Percentiles rank a stretch among this genome's conserved stretches.
These are phyloP conservation scores for Plemyria rubiginata DNA, from an alignment of 2,888 invertebrate genomes.

Conservation along the genomic window DNA sequence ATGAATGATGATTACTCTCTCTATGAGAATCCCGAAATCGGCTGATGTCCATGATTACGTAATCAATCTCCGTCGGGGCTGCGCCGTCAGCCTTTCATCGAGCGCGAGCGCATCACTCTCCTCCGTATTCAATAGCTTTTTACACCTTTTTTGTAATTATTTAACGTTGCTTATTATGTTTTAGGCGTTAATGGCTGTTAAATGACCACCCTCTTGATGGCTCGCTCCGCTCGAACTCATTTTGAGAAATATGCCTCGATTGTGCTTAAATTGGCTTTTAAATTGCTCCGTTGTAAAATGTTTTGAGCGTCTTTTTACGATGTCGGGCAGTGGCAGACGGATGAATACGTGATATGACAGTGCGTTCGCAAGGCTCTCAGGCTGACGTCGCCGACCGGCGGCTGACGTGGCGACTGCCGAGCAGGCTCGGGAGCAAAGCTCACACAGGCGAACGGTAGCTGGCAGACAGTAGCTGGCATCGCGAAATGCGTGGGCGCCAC, in stretches of 20 bases:
- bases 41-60: conserved; percentile 78
- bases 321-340: conserved; percentile 36
- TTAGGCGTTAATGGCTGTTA: conserved; percentile 77
- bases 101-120: conserved; percentile 70
- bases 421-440: conserved; percentile 12
- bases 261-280: conserved; percentile 60
- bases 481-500: conserved; percentile 65
- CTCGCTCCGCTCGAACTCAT: conserved; percentile 56
- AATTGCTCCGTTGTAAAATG: conserved; percentile 56
- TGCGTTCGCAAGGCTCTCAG: conserved; percentile 33
- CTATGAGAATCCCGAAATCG: conserved; percentile 79
- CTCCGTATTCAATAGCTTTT: conserved; percentile 70
- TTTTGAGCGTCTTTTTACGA: conserved; percentile 44
- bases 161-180: conserved; percentile 75
- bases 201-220: conserved; percentile 74
- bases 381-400: background rate
- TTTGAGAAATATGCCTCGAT: conserved; percentile 55
- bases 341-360: conserved; percentile 45
- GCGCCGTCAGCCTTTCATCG: conserved; percentile 78
- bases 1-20: conserved; percentile 78
- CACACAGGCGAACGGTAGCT: conserved; percentile 65
- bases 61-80: conserved; percentile 79
- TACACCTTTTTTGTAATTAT: conserved; percentile 80
- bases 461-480: conserved; percentile 65
- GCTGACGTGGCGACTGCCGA: background rate